Percentiles rank a stretch among this genome's conserved stretches.
These are phyloP conservation scores for Mormyrus iriodes DNA, from an alignment of 2,113 vertebrate species.

Conservation along the genomic window DNA sequence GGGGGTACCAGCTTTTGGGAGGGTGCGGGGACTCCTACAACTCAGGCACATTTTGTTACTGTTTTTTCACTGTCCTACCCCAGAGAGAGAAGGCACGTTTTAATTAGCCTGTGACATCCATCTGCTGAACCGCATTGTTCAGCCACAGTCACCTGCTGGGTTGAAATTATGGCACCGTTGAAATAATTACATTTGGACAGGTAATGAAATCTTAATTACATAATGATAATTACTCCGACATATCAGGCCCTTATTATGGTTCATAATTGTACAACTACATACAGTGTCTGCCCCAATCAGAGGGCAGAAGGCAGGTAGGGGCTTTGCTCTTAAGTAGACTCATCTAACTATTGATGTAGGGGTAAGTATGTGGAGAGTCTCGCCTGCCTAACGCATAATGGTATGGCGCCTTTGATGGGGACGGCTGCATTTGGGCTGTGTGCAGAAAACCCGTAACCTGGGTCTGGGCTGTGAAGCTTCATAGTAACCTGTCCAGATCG, in stretches of 20 bases:
- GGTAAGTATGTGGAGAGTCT: too few species aligned
- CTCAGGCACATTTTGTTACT: conserved; percentile 53
- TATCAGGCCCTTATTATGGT: background rate
- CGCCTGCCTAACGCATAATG: too few species aligned
- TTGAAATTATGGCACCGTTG: background rate
- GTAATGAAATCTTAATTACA: background rate
- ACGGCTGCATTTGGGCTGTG: too few species aligned
- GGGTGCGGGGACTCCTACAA: background rate
- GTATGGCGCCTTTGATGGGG: too few species aligned
- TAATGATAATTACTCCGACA: background rate
- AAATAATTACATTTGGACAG: background rate
- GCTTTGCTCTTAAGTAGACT: conserved; percentile 4
- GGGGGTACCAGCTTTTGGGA: too few species aligned
- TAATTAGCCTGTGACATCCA: conserved; percentile 55
- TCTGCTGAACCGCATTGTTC: conserved; percentile 26
- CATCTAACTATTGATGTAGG: too few species aligned
- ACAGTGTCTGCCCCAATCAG: conserved; percentile 28
- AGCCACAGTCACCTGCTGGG: conserved; percentile 35
- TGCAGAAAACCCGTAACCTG: too few species aligned
- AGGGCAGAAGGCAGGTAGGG: background rate
- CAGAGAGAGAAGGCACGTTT: conserved; percentile 32
- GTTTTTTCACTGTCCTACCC: conserved; percentile 27
- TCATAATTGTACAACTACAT: background rate
- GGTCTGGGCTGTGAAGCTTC: too few species aligned
- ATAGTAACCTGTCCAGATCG: too few species aligned